These are phyloP conservation scores for Todus mexicanus DNA, from an alignment of 2,797 vertebrate species.

Conservation along the genomic window DNA sequence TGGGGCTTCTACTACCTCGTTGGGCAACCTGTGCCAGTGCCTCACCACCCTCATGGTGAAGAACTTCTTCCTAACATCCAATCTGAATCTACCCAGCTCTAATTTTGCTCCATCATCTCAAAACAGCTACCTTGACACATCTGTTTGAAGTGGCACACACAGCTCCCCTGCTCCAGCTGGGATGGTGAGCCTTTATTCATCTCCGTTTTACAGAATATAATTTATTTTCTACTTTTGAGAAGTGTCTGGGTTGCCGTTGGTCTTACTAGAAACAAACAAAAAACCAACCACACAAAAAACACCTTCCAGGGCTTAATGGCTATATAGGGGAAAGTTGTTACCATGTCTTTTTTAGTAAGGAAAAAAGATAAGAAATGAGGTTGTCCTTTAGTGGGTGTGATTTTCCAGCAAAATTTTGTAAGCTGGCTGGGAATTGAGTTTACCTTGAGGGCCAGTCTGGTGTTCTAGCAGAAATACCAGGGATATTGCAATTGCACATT, in stretches of 20 bases:
- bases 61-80: too few species aligned
- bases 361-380: neutral
- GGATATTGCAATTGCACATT: neutral
- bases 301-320: neutral
- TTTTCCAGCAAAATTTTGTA: neutral
- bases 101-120: neutral
- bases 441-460: neutral
- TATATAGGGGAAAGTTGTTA: neutral
- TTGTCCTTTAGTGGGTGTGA: neutral
- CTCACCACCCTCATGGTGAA: too few species aligned
- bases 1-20: too few species aligned
- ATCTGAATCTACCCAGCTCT: too few species aligned
- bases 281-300: too few species aligned
- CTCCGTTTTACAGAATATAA: neutral
- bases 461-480: neutral
- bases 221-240: neutral
- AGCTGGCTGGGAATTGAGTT: neutral
- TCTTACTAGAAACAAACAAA: neutral
- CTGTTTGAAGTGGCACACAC: neutral
- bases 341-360: neutral
- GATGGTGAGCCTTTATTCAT: accelerated
- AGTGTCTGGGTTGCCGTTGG: neutral
- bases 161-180: neutral
- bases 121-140: neutral
- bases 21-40: too few species aligned